Percentiles rank a stretch among this genome's conserved stretches.
Evolutionary conservation across 2,888 invertebrate species (phyloP).

Genomic region (Rotaria magnacalcarata): DNA sequence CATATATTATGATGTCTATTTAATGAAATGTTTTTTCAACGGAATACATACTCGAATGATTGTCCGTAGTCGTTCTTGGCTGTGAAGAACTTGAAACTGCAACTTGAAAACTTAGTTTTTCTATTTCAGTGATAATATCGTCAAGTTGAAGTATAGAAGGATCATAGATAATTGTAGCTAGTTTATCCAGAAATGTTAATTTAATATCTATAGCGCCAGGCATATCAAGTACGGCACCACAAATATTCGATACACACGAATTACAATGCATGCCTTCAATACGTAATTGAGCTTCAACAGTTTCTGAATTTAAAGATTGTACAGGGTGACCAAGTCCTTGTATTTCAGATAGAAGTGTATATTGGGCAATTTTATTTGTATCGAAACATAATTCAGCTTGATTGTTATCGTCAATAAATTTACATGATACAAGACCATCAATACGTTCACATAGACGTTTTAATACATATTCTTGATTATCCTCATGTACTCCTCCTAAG

Average conservation of each 20-base stretch:
- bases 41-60: neutral
- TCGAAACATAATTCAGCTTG: neutral
- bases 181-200: neutral
- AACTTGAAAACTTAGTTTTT: neutral
- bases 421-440: neutral
- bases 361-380: neutral
- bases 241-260: constrained; percentile 30
- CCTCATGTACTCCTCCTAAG: neutral
- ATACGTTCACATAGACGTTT: neutral
- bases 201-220: neutral
- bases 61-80: neutral
- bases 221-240: neutral
- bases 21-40: neutral
- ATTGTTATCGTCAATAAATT: neutral
- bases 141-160: neutral
- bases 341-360: neutral
- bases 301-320: neutral
- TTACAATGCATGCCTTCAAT: constrained; percentile 28
- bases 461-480: neutral
- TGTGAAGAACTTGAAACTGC: neutral
- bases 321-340: neutral
- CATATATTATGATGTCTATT: too few relatives aligned
- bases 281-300: neutral
- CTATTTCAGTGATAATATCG: neutral
- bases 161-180: neutral